phyloP scores from a whole-genome alignment of 2,888 invertebrate genomes.

The Tolmerus cingulatus region DNA sequence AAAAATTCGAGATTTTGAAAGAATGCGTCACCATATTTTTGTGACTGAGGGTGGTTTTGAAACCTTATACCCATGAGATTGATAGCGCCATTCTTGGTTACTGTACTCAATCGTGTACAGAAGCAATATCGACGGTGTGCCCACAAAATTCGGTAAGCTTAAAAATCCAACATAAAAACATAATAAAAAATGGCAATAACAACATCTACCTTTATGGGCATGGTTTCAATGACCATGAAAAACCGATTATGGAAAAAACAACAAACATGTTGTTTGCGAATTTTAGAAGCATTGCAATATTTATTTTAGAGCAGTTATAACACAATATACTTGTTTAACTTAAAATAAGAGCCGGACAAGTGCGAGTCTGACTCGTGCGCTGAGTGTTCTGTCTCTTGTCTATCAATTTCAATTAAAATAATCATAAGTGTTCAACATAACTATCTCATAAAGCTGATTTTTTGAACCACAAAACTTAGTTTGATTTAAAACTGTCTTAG shows the following conservation, averaged over 20 bases:
- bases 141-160: background rate
- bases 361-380: too few species aligned
- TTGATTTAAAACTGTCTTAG: too few species aligned
- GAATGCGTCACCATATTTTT: background rate
- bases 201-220: background rate
- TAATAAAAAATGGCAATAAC: background rate
- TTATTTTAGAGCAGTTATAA: background rate
- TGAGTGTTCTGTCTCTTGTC: too few species aligned
- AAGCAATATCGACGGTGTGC: background rate
- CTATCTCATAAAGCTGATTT: too few species aligned
- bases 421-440: too few species aligned
- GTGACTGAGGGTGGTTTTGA: background rate
- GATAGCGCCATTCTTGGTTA: background rate
- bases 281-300: background rate
- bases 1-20: background rate
- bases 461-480: too few species aligned
- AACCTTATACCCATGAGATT: background rate
- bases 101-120: background rate
- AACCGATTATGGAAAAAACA: background rate
- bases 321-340: too few species aligned
- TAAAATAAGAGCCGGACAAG: too few species aligned
- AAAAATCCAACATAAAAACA: background rate
- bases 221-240: background rate
- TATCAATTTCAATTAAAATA: too few species aligned
- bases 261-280: background rate